These are phyloP conservation scores for Microcebus griseorufus DNA, from an alignment of 2,113 vertebrate genomes.

Conservation along the genomic window DNA sequence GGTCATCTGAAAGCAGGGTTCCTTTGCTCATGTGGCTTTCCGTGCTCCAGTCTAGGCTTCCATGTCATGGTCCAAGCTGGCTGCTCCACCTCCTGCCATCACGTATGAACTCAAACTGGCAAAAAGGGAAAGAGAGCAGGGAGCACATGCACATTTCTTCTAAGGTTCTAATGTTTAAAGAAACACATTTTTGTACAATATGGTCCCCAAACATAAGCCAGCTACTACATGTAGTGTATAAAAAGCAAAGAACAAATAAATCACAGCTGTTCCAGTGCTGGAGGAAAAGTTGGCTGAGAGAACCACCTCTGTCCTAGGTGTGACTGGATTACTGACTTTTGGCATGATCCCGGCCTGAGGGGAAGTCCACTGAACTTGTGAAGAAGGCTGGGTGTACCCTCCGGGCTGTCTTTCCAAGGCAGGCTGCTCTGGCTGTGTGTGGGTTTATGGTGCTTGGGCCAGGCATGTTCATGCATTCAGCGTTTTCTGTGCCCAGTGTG, in stretches of 20 bases:
- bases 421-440: background rate
- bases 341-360: background rate
- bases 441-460: background rate
- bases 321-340: background rate
- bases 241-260: background rate
- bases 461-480: background rate
- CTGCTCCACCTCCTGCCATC: background rate
- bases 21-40: background rate
- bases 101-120: background rate
- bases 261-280: rapidly evolving
- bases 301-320: background rate
- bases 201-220: background rate
- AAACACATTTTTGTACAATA: background rate
- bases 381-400: background rate
- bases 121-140: background rate
- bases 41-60: background rate
- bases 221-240: background rate
- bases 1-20: background rate
- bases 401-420: background rate
- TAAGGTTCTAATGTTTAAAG: background rate
- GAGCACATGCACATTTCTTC: background rate
- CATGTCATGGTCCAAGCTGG: background rate
- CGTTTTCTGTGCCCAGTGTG: background rate
- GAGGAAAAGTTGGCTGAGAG: background rate
- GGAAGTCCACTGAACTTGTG: too few species aligned